phyloP scores from a whole-genome alignment of 2,113 vertebrate genomes.

The Eulemur macaco region DNA sequence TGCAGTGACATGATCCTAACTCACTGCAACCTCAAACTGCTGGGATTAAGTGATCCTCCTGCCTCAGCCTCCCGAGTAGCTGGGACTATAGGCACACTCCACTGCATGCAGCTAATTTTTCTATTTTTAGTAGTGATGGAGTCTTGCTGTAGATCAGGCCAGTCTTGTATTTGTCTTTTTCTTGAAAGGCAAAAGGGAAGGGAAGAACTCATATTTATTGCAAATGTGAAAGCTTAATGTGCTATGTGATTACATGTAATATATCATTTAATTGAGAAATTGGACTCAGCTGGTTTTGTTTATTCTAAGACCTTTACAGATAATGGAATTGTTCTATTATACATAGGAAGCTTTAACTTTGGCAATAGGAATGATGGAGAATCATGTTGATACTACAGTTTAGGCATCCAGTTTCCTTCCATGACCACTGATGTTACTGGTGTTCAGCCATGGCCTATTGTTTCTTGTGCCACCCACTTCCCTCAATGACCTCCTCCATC shows the following conservation, averaged over 20 bases:
- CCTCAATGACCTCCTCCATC: not conserved
- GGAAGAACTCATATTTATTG: not conserved
- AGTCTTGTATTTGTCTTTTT: not conserved
- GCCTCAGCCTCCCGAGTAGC: too few relatives aligned
- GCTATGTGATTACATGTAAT: not conserved
- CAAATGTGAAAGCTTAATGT: not conserved
- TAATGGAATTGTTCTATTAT: not conserved
- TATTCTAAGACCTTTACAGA: not conserved
- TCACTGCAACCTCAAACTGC: too few relatives aligned
- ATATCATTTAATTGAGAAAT: not conserved
- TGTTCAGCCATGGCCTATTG: not conserved
- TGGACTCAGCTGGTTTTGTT: not conserved
- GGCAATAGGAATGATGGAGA: not conserved
- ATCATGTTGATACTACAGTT: not conserved
- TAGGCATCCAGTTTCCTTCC: not conserved
- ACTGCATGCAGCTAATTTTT: too few relatives aligned
- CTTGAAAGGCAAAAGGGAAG: not conserved
- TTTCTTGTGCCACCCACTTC: not conserved
- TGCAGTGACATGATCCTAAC: too few relatives aligned
- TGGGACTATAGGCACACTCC: too few relatives aligned
- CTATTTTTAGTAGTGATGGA: too few relatives aligned
- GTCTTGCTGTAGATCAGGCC: too few relatives aligned
- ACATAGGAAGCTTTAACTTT: not conserved
- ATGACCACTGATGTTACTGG: not conserved
- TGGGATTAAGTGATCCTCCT: too few relatives aligned